A percentile compares a stretch with the other conserved stretches of the same genome.
Evolutionary conservation across 2,113 vertebrate genomes (phyloP).

Genomic region (Mus spicilegus): DNA sequence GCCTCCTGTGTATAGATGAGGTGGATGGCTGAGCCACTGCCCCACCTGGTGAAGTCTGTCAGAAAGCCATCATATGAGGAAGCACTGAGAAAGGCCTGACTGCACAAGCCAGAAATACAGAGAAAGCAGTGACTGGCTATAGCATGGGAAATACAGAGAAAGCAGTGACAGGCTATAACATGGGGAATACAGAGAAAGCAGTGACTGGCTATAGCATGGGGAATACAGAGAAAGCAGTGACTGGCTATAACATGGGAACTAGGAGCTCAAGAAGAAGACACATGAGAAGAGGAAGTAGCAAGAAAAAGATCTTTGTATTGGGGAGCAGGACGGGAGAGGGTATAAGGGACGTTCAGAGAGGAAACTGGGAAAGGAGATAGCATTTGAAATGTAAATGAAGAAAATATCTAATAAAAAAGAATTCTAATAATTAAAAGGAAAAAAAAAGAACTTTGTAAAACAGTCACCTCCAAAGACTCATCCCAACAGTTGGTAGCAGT

Average conservation of each 20-base stretch:
- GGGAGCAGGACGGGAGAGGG: no score
- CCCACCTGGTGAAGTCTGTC: not conserved
- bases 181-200: no score
- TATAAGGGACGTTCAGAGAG: no score
- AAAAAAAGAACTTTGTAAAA: slow-evolving; percentile 14
- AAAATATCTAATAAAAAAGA: no score
- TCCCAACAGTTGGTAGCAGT: not conserved
- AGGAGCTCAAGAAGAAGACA: not conserved
- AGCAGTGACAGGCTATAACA: no score
- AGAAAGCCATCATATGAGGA: not conserved
- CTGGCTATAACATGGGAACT: no score
- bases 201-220: not conserved
- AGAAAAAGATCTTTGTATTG: not conserved
- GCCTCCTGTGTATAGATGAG: not conserved
- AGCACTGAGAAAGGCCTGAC: not conserved
- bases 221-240: not conserved
- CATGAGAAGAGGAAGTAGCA: accelerated
- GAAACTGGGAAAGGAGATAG: no score
- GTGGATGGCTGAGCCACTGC: not conserved
- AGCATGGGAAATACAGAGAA: no score
- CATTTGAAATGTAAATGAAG: no score
- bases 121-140: not conserved
- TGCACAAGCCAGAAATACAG: not conserved
- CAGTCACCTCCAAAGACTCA: not conserved
- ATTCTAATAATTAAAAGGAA: no score